A percentile compares a stretch with the other conserved stretches of the same genome.
phyloP scores from a whole-genome alignment of 2,797 vertebrate genomes.

The Lithobates sylvaticus region DNA sequence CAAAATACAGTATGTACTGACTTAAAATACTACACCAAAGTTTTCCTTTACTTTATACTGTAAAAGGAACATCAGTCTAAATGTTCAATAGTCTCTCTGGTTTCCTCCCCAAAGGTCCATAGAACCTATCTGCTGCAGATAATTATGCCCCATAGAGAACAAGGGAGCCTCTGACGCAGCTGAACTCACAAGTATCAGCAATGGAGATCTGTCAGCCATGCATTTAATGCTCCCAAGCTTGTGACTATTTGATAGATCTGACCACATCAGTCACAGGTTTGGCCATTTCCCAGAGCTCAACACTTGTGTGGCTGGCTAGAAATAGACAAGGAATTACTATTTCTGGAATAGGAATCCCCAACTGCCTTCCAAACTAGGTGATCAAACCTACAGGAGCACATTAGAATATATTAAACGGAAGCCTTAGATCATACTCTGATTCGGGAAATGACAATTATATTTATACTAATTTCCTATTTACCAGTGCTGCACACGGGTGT shows the following conservation, averaged over 20 bases:
- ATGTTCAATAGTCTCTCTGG: not conserved
- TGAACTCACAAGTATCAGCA: not conserved
- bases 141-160: no score
- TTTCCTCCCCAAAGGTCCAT: no score
- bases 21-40: no score
- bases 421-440: no score
- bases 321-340: not conserved
- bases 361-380: not conserved
- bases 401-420: not conserved
- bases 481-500: not conserved
- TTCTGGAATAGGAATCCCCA: not conserved
- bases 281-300: not conserved
- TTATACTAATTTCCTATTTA: no score
- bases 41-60: no score
- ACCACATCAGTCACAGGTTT: not conserved
- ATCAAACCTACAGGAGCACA: not conserved
- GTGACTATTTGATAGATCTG: not conserved
- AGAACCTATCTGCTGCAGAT: not conserved
- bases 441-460: no score
- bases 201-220: not conserved
- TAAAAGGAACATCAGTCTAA: no score
- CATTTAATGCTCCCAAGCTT: not conserved
- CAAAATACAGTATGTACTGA: no score
- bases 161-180: no score
- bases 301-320: not conserved